These are phyloP conservation scores for Rhea pennata DNA, from an alignment of 2,113 vertebrate genomes.

Conservation along the genomic window DNA sequence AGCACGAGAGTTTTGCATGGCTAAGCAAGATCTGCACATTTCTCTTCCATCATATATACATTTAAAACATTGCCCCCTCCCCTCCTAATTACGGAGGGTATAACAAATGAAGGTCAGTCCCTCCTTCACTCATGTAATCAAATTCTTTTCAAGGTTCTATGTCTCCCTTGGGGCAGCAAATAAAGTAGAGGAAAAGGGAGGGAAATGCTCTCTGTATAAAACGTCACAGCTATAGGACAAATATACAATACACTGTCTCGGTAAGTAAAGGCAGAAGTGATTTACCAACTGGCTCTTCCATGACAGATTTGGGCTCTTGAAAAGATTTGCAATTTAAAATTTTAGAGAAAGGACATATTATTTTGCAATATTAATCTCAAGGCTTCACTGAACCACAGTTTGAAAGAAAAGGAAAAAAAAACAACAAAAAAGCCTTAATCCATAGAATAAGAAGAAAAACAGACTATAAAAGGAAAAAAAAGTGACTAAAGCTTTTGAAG, in stretches of 20 bases:
- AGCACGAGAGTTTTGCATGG: not conserved
- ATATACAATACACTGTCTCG: not conserved
- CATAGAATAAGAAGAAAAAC: not conserved
- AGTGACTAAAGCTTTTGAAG: not conserved
- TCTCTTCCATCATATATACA: not conserved
- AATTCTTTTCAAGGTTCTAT: not conserved
- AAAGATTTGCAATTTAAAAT: not conserved
- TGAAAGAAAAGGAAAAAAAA: not conserved
- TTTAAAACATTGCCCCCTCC: not conserved
- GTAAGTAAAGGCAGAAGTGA: not conserved
- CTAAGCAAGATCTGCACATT: not conserved
- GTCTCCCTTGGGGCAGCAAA: not conserved
- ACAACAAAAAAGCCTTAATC: not conserved
- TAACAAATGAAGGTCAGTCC: conserved; percentile 4
- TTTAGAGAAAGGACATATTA: not conserved
- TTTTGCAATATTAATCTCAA: not conserved
- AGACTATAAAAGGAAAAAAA: not conserved
- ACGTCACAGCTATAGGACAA: not conserved
- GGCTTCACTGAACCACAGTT: not conserved
- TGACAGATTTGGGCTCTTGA: not conserved
- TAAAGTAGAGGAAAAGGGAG: not conserved
- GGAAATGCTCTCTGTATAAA: not conserved
- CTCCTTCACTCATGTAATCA: not conserved
- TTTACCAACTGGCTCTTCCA: not conserved
- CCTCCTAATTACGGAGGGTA: not conserved